Evolutionary conservation across 23 tunicate species (phyloP).

Genomic region (Trididemnum miniatum): DNA sequence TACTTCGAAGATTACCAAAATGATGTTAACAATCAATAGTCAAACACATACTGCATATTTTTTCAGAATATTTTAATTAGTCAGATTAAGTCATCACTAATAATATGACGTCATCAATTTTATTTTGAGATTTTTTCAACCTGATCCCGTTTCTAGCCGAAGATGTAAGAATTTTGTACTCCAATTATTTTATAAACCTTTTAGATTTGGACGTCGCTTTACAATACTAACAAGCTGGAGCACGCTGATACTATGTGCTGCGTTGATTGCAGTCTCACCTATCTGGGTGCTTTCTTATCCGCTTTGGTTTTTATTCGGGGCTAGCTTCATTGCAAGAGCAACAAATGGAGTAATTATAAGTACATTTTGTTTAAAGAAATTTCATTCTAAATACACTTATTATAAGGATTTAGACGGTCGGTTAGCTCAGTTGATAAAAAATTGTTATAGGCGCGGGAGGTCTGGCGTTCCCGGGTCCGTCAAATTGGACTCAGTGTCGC

Average conservation of each 20-base stretch:
- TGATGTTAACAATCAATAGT: no score
- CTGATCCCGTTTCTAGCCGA: no score
- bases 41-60: no score
- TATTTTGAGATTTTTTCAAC: no score
- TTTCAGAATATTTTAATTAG: no score
- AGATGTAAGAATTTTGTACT: no score
- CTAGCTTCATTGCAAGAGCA: neutral
- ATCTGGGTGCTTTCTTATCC: slow-evolving; percentile 6
- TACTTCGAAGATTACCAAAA: no score
- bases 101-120: no score
- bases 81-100: no score
- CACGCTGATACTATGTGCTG: neutral
- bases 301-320: slow-evolving; percentile 16
- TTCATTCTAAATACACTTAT: no score
- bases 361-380: neutral
- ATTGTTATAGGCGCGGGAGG: neutral
- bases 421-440: neutral
- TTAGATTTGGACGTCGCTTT: slow-evolving; percentile 24
- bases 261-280: slow-evolving; percentile 6
- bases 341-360: neutral
- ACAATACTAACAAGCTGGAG: neutral
- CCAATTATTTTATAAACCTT: no score
- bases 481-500: neutral
- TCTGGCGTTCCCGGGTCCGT: neutral
- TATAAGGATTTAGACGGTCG: no score